phyloP scores from a whole-genome alignment of 2,797 vertebrate species.

The Trachops cirrhosus region DNA sequence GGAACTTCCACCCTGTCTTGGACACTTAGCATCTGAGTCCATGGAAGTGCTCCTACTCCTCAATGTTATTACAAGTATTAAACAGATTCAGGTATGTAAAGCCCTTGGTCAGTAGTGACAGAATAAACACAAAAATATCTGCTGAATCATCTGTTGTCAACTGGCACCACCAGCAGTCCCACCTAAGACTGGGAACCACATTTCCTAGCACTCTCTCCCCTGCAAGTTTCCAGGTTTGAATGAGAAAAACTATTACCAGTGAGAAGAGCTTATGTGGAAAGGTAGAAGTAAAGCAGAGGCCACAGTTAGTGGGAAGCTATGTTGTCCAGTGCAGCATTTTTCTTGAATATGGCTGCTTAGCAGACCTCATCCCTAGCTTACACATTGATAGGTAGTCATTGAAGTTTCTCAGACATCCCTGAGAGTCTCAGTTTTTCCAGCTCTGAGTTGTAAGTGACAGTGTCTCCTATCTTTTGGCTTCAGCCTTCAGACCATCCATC shows the following conservation, averaged over 20 bases:
- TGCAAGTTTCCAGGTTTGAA: neutral
- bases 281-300: neutral
- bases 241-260: neutral
- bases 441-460: neutral
- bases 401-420: neutral
- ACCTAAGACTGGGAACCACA: neutral
- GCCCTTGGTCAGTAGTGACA: neutral
- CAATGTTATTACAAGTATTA: neutral
- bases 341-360: neutral
- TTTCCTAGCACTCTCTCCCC: neutral
- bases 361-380: neutral
- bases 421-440: neutral
- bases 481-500: neutral
- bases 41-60: neutral
- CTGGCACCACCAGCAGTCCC: neutral
- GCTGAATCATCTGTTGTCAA: neutral
- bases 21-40: neutral
- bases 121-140: neutral
- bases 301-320: neutral
- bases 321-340: neutral
- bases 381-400: fast-evolving
- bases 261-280: neutral
- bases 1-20: neutral
- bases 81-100: neutral
- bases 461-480: neutral